phyloP scores from a whole-genome alignment of 2,888 invertebrate species.

The Abscondita cerata region DNA sequence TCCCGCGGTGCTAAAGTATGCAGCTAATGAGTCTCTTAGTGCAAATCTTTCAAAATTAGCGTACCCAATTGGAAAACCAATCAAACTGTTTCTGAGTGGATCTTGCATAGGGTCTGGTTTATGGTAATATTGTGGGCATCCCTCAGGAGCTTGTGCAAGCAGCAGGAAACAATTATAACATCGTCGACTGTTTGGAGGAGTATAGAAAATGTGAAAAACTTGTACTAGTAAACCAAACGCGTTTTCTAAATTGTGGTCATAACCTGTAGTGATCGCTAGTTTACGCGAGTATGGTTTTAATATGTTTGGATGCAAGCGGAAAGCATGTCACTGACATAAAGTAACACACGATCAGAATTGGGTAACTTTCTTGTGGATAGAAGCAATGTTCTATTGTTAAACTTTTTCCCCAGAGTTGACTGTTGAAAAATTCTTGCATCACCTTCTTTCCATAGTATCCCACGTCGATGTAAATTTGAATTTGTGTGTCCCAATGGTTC shows the following conservation, averaged over 20 bases:
- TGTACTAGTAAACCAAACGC: neutral
- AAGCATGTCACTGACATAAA: neutral
- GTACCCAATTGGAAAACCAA: neutral
- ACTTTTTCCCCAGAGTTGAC: neutral
- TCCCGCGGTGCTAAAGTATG: no score
- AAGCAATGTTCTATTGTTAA: neutral
- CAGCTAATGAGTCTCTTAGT: no score
- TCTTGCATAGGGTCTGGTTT: no score
- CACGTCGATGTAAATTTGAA: no score
- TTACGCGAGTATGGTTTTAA: neutral
- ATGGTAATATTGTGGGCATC: neutral
- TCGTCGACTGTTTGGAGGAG: neutral
- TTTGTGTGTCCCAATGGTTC: neutral
- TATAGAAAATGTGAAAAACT: slow-evolving; percentile 6
- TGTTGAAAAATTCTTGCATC: neutral
- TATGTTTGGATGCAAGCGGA: no score
- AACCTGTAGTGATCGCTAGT: neutral
- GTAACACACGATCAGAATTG: neutral
- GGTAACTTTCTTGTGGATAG: neutral
- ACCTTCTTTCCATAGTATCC: no score
- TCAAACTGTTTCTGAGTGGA: neutral
- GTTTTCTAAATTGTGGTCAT: neutral
- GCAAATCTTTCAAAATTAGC: neutral
- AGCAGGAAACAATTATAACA: no score
- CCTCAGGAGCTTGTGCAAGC: neutral